Base-by-base conservation (phyloP, 1,140 invertebrate genomes). In the Drosophila rhopaloa region DNA sequence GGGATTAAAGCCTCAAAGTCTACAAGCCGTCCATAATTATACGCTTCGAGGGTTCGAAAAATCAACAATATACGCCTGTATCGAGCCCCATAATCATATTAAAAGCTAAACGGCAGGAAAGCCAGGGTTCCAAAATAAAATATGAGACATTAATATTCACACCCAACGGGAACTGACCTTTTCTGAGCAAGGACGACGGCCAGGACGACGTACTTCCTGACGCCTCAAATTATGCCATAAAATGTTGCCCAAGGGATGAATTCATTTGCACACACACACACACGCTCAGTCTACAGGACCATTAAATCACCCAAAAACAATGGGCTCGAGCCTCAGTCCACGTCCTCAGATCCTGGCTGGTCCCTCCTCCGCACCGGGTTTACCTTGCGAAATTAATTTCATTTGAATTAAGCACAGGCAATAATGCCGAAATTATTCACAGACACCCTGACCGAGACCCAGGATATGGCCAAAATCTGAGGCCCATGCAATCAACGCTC, bases 361-460 rank as follows among this genome's bases (percentile, higher is more conserved):
- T 61, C 53, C 6, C 29, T 32, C 8, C 78, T 71, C 80, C 72
- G 74, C 81, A 81, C 71, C 53, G 67, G 73, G 79, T 83, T 86
- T 86, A 86, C 83, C 83, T 86, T 75, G 44, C 81, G 83, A 86
- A 86, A 86, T 86, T 86, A 86, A 86, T 86, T 86, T 86, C 83
- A 86, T 86, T 86, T 86, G 83, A 86, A 86, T 86, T 86, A 86
- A 86, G 83, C 83, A 88, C 83, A 83, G 83, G 83, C 83, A 86
- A 86, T 86, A 86, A 86, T 86, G 83, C 79, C 76, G 78, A 88
- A 86, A 86, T 88, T 86, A 86, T 86, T 86, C 83, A 86, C 83
- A 88, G 83, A 86, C 83, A 86, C 84, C 81, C 58, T 40, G 41
- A 65, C 66, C 80, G 61, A 38, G 13, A 10, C 9, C 48, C 48